These are phyloP conservation scores for Morinoia aosen DNA, from an alignment of 2,888 invertebrate genomes.

Conservation along the genomic window DNA sequence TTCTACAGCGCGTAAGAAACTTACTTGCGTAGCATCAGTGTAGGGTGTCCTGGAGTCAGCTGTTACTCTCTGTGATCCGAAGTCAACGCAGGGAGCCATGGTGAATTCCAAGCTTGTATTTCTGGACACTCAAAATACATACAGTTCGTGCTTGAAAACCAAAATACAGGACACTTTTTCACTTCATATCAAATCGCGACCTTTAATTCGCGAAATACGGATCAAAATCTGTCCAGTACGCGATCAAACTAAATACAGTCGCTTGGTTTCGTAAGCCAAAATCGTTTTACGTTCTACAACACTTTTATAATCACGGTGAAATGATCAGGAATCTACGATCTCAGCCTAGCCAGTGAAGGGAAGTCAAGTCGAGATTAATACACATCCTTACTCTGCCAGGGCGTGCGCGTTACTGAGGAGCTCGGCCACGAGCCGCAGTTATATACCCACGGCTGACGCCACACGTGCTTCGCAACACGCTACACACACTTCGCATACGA, in stretches of 20 bases:
- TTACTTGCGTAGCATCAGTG: slow-evolving; percentile 15
- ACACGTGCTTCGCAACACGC: neutral
- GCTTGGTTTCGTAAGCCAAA: neutral
- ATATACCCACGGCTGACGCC: neutral
- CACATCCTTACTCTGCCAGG: neutral
- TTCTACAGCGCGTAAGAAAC: neutral
- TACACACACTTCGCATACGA: neutral
- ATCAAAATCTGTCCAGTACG: neutral
- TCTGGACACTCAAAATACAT: neutral
- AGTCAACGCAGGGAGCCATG: slow-evolving; percentile 6
- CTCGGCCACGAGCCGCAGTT: neutral
- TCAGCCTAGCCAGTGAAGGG: neutral
- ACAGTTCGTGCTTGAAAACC: neutral
- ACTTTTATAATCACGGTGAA: neutral
- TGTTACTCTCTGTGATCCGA: neutral
- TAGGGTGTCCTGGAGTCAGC: neutral
- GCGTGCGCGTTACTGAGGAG: neutral
- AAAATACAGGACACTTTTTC: neutral
- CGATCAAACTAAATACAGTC: neutral
- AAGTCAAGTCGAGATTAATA: neutral
- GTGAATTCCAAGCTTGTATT: neutral
- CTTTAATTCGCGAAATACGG: neutral
- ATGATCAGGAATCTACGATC: neutral
- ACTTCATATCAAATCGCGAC: neutral
- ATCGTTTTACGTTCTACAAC: neutral